phyloP scores from a whole-genome alignment of 2,888 invertebrate species.

The Apodemia duryi region DNA sequence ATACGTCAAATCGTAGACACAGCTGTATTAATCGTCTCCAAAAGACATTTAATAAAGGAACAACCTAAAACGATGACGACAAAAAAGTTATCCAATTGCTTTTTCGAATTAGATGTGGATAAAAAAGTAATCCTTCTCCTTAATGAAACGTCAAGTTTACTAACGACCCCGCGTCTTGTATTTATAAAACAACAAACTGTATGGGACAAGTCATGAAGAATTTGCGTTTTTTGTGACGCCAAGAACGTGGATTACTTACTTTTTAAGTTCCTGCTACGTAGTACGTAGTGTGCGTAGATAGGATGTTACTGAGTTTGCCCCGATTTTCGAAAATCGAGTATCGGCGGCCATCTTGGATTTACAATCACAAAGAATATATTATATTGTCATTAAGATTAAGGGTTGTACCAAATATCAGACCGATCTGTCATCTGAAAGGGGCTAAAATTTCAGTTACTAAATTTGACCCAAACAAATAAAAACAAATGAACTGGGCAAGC shows the following conservation, averaged over 20 bases:
- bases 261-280: no score
- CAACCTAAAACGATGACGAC: conserved; percentile 24
- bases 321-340: no score
- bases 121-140: conserved; percentile 57
- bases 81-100: conserved; percentile 33
- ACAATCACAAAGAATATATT: no score
- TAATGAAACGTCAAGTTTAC: conserved; percentile 59
- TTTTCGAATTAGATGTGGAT: conserved; percentile 48
- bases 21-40: conserved; percentile 24
- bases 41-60: conserved; percentile 23
- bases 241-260: background rate
- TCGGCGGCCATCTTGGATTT: no score
- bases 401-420: no score
- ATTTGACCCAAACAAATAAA: no score
- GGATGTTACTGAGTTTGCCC: no score
- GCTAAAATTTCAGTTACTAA: no score
- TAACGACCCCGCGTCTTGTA: conserved; percentile 48
- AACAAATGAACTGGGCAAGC: no score
- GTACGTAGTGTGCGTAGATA: no score
- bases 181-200: conserved; percentile 42
- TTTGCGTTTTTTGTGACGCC: background rate
- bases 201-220: conserved; percentile 26
- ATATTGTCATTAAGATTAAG: no score
- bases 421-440: no score
- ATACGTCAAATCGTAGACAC: background rate